Base-by-base conservation (phyloP, 2,888 invertebrate species). In the Xanthia togata region DNA sequence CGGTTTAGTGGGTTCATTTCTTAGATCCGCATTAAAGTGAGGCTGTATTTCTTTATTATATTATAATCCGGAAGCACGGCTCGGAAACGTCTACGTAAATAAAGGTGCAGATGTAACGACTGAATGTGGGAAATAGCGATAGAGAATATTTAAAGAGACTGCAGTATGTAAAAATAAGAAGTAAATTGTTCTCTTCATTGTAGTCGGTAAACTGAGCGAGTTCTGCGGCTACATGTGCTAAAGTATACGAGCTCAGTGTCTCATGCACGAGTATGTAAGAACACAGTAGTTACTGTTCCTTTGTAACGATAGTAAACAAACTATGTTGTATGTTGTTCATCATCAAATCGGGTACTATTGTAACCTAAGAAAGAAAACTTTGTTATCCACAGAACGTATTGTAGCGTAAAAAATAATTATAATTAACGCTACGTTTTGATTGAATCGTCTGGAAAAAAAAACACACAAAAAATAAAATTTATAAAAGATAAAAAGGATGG, bases 281-380 rank as follows among this genome's bases (percentile, higher is more conserved):
- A 55, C 62, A 60, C 50, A 70, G 59, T 71, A 44, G 44, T 44
- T 44, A 67, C 69, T 68, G 53, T 53, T 70, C n/a, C 62, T 65
- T 75, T 70, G 72, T 67, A 57, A 26, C 35, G 14, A 50, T 50
- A 50, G 50, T 64, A 68, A 68, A 59, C 50, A 38, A 47, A 79
- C 55, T 41, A 79, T 67, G 50, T 68, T 50, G 53, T 60, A 71
- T 59, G 59, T 38, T 60, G 68, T 64, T 81, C 62, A 68, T 60
- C 41, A 71, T 68, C 47, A 63, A n/a, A 23, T 50, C 23, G 14
- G 20, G 53, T 65, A 31, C 12, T 31, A 35, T n/a, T 23, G 38
- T 50, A 55, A 65, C 4, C 17, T 65, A 62, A 14, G 31, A 14
- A 12, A 23, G 2, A n/a, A 67, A 63, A 62, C 60, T 75, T 76